Percentiles rank a stretch among this genome's conserved stretches.
These are phyloP conservation scores for Ceratotherium simum DNA, from an alignment of 2,113 vertebrate species.

Conservation along the genomic window DNA sequence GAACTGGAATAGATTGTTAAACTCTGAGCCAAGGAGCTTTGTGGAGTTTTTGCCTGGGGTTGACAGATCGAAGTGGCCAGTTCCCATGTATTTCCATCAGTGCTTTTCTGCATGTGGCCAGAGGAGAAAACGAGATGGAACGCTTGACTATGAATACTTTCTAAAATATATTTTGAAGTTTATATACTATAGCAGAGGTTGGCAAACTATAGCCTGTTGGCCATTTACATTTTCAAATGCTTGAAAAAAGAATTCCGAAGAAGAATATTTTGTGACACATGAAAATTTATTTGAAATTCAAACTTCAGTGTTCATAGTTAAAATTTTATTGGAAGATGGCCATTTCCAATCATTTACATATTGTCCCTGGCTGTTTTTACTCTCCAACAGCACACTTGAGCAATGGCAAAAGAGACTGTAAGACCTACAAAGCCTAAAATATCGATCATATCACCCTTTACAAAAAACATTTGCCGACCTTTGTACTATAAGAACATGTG, in stretches of 20 bases:
- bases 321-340: neutral
- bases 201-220: neutral
- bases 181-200: neutral
- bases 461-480: neutral
- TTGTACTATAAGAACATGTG: neutral
- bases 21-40: constrained; percentile 50
- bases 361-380: neutral
- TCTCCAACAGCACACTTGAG: neutral
- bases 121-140: neutral
- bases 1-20: constrained; percentile 70
- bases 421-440: neutral
- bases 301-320: neutral
- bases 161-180: constrained; percentile 1
- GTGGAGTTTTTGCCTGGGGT: constrained; percentile 38
- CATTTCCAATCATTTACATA: neutral
- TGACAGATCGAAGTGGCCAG: constrained; percentile 21
- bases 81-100: constrained; percentile 11
- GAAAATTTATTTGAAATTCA: constrained; percentile 1
- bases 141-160: neutral
- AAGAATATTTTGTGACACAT: neutral
- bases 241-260: neutral
- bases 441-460: neutral
- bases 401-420: neutral
- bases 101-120: neutral
- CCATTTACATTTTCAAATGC: neutral